Conservation (phyloP, 2,888 invertebrate genomes). For the Nymphalis polychloros region DNA sequence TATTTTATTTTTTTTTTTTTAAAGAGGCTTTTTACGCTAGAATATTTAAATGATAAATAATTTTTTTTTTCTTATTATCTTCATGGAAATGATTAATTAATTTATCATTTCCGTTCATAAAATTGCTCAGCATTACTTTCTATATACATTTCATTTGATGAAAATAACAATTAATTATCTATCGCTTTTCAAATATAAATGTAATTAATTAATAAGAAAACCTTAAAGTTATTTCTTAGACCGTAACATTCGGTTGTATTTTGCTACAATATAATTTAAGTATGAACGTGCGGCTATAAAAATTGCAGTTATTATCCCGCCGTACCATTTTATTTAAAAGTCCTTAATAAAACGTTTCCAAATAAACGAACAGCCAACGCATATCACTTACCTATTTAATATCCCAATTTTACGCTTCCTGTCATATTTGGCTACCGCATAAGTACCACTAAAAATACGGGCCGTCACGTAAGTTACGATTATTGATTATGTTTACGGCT, state of each 20-base stretch:
- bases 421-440: constrained; percentile 58
- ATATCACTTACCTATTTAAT: constrained; percentile 33
- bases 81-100: constrained; percentile 1
- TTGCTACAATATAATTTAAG: background rate
- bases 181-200: no score
- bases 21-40: no score
- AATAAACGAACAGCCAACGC: constrained; percentile 16
- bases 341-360: constrained; percentile 14
- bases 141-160: background rate
- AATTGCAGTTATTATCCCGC: background rate
- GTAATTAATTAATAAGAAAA: no score
- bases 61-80: background rate
- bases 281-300: background rate
- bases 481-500: constrained; percentile 76
- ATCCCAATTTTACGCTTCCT: constrained; percentile 48
- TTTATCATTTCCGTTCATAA: constrained; percentile 4
- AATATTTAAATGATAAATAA: background rate
- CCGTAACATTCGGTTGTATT: background rate
- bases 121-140: background rate
- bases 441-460: constrained; percentile 65
- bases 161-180: no score
- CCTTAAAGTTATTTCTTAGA: no score
- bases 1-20: no score
- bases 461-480: constrained; percentile 67
- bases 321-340: constrained; percentile 9